Percentiles rank a stretch among this genome's conserved stretches.
phyloP scores from a whole-genome alignment of 2,113 vertebrate species.

The Odobenus rosmarus region DNA sequence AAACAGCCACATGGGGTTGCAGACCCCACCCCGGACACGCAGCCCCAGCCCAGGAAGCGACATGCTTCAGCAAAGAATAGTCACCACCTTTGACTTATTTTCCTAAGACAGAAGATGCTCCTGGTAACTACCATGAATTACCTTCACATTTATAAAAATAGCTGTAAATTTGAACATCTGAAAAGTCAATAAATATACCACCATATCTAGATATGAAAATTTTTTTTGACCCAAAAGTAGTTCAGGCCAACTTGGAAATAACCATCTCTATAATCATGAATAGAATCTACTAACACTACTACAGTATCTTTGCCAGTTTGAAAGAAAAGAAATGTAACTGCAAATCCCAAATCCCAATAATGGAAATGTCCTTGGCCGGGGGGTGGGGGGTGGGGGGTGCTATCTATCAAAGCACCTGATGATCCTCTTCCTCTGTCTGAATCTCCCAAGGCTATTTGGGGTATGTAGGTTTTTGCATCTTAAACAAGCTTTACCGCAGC shows the following conservation, averaged over 20 bases:
- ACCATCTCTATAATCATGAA: background rate
- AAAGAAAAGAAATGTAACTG: background rate
- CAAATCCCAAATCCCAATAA: background rate
- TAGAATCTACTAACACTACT: background rate
- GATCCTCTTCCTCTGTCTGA: background rate
- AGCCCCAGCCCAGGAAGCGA: background rate
- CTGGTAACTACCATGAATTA: background rate
- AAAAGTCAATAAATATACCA: background rate
- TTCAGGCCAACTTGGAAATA: background rate
- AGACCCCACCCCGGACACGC: background rate
- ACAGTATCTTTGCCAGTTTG: background rate
- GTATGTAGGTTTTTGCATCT: background rate
- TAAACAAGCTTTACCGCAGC: background rate
- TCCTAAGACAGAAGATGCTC: background rate
- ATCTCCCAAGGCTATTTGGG: background rate
- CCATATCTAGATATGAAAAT: accelerated
- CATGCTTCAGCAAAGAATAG: background rate
- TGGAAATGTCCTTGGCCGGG: background rate
- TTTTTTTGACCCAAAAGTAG: conserved; percentile 6
- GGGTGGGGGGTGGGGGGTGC: background rate
- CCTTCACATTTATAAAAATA: background rate
- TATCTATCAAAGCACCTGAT: background rate
- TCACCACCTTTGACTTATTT: background rate
- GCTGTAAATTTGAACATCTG: background rate
- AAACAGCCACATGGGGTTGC: background rate